A percentile compares a stretch with the other conserved stretches of the same genome.
These are phyloP conservation scores for Archips xylosteana DNA, from an alignment of 2,888 invertebrate genomes.

Conservation along the genomic window DNA sequence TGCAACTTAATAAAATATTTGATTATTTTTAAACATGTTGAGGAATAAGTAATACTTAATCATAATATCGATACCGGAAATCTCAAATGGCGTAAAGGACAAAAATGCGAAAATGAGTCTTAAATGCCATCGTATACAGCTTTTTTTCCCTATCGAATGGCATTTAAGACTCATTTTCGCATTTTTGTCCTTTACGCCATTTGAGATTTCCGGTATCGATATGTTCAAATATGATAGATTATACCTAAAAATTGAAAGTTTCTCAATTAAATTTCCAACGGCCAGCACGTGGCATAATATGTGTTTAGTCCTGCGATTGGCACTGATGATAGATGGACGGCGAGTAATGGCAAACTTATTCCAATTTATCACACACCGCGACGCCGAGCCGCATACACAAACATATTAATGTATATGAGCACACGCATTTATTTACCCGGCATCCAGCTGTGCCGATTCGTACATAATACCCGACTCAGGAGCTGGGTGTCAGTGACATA, in stretches of 20 bases:
- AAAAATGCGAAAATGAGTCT: too few species aligned
- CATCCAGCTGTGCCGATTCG: slow-evolving; percentile 39
- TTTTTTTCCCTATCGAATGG: too few species aligned
- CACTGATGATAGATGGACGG: slow-evolving; percentile 62
- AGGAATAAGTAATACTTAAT: not conserved
- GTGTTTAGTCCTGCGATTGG: slow-evolving; percentile 41
- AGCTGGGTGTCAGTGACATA: slow-evolving; percentile 51
- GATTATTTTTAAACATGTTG: not conserved
- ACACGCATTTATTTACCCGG: slow-evolving; percentile 20
- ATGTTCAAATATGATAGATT: not conserved
- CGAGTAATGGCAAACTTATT: slow-evolving; percentile 61
- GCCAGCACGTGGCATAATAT: not conserved
- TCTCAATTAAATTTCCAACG: not conserved
- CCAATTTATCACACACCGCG: slow-evolving; percentile 59
- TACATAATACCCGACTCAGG: slow-evolving; percentile 32
- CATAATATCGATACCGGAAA: too few species aligned
- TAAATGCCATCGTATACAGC: too few species aligned
- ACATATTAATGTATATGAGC: slow-evolving; percentile 25
- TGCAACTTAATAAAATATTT: too few species aligned
- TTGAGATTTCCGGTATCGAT: too few species aligned
- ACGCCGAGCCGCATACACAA: slow-evolving; percentile 44
- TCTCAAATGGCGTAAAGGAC: too few species aligned
- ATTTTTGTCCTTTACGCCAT: too few species aligned
- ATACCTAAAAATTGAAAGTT: not conserved
- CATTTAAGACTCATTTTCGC: too few species aligned